Base-by-base conservation (phyloP, 2,888 invertebrate species). In the Mystacides longicornis region DNA sequence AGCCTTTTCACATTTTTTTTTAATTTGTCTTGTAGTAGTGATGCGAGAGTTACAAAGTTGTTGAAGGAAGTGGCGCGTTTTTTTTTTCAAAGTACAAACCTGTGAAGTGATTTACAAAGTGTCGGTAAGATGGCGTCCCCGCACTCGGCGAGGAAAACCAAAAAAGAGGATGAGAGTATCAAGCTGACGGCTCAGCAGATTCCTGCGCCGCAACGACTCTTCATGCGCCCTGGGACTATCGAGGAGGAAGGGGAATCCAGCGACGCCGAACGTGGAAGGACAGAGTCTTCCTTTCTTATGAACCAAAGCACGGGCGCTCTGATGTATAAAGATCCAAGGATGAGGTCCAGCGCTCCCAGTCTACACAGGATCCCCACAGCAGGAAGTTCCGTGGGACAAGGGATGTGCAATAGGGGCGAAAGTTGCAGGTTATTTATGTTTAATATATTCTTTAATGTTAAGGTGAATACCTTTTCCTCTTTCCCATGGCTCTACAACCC, bases 301-400 rank as follows among this genome's bases (percentile, higher is more conserved):
- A 23, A 45, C 21, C 50, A 51, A 23, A 51, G 53, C 2, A 59
- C 48, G 0, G 48, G 50, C 1, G 21, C 27, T 16, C 50, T 57
- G 18, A 57, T 53, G 1, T 33, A 50, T 23, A 49, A 54, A 14
- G 62, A 62, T 43, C 62, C 68, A 16, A 65, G 62, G 51, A 49
- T 69, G 47, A 67, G 69, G 49, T 67, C 65, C 52, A 69, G 67
- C 67, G 68, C 73, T 0, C 68, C 71, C 56, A 80, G 81, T 60
- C 73, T 81, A 2, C 78, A 81, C 55, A 73, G 81, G 58, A 77
- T 81, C 67, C 80, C 78, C 11, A 81, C 81, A 1, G 81, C 80
- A 54, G 78, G 79, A 68, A 81, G 81, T 64, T 81, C 81, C 7
- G 80, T 81, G 62, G 79, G 78, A 43, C 77, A 76, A 47, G 70